Evolutionary conservation across 2,113 vertebrate species (phyloP), one percentile per base, ranked within the genome.

Genomic region (Centropus bengalensis): DNA sequence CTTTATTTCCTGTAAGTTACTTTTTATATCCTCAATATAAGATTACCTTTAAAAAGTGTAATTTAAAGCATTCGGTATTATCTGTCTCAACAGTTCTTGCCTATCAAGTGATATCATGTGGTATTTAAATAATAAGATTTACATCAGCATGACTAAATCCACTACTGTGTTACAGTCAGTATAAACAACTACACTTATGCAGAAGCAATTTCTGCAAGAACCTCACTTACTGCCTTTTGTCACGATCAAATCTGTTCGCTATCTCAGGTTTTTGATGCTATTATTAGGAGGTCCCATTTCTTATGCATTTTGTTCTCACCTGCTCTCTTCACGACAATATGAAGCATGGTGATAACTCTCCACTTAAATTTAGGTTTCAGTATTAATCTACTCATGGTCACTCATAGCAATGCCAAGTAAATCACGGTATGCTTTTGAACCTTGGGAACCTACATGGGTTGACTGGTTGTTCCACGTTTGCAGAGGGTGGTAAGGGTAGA

Each of bases 61-160:
- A 67, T 94, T 77, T 67, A 47, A 68, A 92, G 82, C 27, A 23
- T 52, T 68, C 73, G 7, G 14, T 77, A 32, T 51, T 85, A 28
- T 89, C 32, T 87, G 17, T 77, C 93, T 79, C 38, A 70, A 47
- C 4, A 30, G 23, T 76, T 93, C 1, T 0, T 69, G 40, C 73
- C 78, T 92, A 8, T 69, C 22, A 59, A 63, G 20, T 54, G 12
- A 58, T 76, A 67, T 13, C 4, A 8, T 47, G 18, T 71, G 51
- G 52, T 68, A 58, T 70, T 83, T 89, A 68, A 89, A 51, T 78
- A 94, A 74, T 54, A 66, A 82, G 58, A 67, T 89, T 69, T 88
- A 55, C 18, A 2, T 63, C 18, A 67, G 22, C 23, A 8, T 82
- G 51, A 77, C 59, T 91, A 80, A 93, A 67, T 82, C 45, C 55